A percentile compares a stretch with the other conserved stretches of the same genome.
phyloP scores from a whole-genome alignment of 1,140 invertebrate species.

The Ceratina australensis region DNA sequence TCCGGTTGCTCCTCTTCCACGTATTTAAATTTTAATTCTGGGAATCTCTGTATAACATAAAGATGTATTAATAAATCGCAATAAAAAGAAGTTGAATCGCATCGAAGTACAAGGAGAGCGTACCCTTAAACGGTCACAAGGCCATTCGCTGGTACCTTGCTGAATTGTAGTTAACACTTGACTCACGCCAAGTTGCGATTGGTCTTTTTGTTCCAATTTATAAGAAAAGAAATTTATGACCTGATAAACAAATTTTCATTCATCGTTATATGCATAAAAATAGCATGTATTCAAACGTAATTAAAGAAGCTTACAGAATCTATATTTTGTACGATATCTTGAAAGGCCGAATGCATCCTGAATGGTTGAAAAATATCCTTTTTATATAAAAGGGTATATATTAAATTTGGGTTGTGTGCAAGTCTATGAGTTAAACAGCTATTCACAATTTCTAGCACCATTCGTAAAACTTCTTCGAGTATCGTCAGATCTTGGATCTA shows the following conservation, averaged over 20 bases:
- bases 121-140: conserved; percentile 94
- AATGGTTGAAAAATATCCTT: conserved; percentile 94
- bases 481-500: conserved; percentile 94
- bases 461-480: conserved; percentile 97
- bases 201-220: conserved; percentile 84
- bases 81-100: background rate
- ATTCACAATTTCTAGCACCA: conserved; percentile 98
- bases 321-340: conserved; percentile 98
- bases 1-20: conserved; percentile 99
- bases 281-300: background rate
- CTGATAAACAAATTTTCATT: conserved; percentile 75
- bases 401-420: conserved; percentile 94
- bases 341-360: conserved; percentile 92
- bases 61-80: conserved; percentile 19
- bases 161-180: conserved; percentile 93
- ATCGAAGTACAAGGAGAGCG: conserved; percentile 47
- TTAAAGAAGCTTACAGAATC: conserved; percentile 88
- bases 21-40: conserved; percentile 99
- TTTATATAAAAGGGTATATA: conserved; percentile 98
- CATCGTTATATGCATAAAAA: background rate
- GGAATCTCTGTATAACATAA: conserved; percentile 93
- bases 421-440: conserved; percentile 94
- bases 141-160: conserved; percentile 93
- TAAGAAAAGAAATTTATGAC: conserved; percentile 93
- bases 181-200: conserved; percentile 87